These are phyloP conservation scores for Athalia circularis DNA, from an alignment of 2,888 invertebrate species.

Conservation along the genomic window DNA sequence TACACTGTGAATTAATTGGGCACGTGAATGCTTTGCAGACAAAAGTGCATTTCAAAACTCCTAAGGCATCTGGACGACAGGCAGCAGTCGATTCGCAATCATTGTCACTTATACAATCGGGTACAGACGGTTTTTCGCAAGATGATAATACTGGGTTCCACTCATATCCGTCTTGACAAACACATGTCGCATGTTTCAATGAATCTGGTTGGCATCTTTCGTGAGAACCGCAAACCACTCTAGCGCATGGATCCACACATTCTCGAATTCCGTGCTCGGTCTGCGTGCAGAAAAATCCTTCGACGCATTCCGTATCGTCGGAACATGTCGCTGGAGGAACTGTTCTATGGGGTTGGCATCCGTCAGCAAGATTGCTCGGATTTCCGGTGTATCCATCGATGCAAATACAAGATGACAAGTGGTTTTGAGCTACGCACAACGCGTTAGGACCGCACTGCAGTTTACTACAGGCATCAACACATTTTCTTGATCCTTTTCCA, in stretches of 20 bases:
- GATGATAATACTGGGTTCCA: slow-evolving; percentile 89
- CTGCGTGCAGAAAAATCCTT: slow-evolving; percentile 81
- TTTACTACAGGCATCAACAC: slow-evolving; percentile 91
- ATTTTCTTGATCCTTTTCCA: slow-evolving; percentile 86
- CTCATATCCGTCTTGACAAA: slow-evolving; percentile 85
- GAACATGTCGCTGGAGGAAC: slow-evolving; percentile 79
- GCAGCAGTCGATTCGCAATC: slow-evolving; percentile 84
- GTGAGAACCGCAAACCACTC: slow-evolving; percentile 88
- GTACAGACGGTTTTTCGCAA: slow-evolving; percentile 92
- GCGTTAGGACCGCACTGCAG: slow-evolving; percentile 94
- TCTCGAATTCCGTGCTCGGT: slow-evolving; percentile 80
- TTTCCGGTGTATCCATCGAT: slow-evolving; percentile 88
- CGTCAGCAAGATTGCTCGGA: slow-evolving; percentile 86
- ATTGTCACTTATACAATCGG: slow-evolving; percentile 83
- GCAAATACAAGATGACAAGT: slow-evolving; percentile 91
- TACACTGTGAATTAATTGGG: slow-evolving; percentile 88
- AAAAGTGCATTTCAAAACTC: slow-evolving; percentile 88
- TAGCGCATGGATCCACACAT: slow-evolving; percentile 87
- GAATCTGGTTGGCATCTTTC: slow-evolving; percentile 85
- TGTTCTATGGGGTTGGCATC: slow-evolving; percentile 85
- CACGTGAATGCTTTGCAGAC: slow-evolving; percentile 90
- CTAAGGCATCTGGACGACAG: slow-evolving; percentile 89
- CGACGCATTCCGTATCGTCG: slow-evolving; percentile 83
- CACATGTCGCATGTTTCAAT: slow-evolving; percentile 84
- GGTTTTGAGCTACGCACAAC: slow-evolving; percentile 88